These are phyloP conservation scores for Tachystola acroxantha DNA, from an alignment of 2,888 invertebrate genomes.

Conservation along the genomic window DNA sequence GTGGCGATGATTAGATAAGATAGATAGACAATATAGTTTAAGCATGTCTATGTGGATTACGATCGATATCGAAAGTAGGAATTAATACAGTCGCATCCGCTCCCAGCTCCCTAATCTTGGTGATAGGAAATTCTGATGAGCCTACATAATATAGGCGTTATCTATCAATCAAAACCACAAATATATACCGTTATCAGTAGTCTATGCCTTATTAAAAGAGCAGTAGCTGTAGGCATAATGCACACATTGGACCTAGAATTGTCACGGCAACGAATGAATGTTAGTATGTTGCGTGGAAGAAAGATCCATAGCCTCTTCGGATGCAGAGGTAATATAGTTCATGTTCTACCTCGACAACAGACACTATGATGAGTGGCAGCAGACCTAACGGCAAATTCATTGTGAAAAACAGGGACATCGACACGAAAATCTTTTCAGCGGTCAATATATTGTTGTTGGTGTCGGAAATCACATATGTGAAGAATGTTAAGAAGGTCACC, in stretches of 20 bases:
- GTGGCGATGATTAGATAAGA: background rate
- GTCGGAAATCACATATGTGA: slow-evolving; percentile 85
- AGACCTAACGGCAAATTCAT: slow-evolving; percentile 91
- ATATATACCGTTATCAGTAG: background rate
- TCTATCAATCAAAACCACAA: slow-evolving; percentile 1
- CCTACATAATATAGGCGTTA: too few species aligned
- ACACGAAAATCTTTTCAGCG: slow-evolving; percentile 90
- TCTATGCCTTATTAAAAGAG: background rate
- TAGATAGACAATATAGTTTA: too few species aligned
- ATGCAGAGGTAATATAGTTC: slow-evolving; percentile 12
- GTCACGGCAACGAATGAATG: slow-evolving; percentile 24
- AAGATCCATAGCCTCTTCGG: slow-evolving; percentile 56
- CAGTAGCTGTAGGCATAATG: slow-evolving; percentile 13
- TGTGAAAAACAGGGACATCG: slow-evolving; percentile 91
- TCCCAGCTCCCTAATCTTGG: too few species aligned
- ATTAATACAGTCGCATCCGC: too few species aligned
- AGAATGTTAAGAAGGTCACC: slow-evolving; percentile 91
- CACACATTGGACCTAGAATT: slow-evolving; percentile 10
- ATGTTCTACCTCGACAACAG: slow-evolving; percentile 84
- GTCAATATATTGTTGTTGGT: slow-evolving; percentile 83
- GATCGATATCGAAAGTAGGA: background rate
- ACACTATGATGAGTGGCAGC: slow-evolving; percentile 86
- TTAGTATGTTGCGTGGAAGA: slow-evolving; percentile 41
- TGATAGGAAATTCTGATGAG: too few species aligned
- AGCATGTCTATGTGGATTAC: too few species aligned